phyloP scores from a whole-genome alignment of 2,113 vertebrate species.

The Scolopax mira region DNA sequence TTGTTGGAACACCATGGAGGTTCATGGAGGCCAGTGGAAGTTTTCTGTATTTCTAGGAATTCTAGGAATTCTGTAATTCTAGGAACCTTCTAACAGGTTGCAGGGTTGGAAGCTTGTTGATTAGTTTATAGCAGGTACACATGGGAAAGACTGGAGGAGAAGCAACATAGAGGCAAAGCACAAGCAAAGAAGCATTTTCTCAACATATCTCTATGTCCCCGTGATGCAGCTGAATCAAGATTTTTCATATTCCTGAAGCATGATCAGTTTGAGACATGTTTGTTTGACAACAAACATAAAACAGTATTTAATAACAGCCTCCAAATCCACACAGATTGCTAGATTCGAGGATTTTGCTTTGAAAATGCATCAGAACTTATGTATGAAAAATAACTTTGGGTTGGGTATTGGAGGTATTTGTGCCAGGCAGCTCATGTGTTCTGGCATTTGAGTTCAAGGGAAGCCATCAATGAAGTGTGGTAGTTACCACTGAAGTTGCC shows the following conservation, averaged over 20 bases:
- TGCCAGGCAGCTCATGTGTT: neutral
- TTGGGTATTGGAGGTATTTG: neutral
- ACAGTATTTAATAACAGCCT: neutral
- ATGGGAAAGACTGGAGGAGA: neutral
- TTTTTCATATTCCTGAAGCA: neutral
- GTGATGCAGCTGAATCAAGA: neutral
- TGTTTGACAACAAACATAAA: neutral
- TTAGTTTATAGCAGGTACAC: neutral
- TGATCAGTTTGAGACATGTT: neutral
- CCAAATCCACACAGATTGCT: neutral
- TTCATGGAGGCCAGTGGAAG: neutral
- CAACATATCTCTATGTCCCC: too few relatives aligned
- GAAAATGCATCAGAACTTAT: neutral
- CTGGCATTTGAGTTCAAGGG: neutral
- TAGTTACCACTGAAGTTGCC: neutral
- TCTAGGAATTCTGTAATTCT: too few relatives aligned
- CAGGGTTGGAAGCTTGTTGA: neutral
- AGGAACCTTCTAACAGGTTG: neutral
- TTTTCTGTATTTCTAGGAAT: neutral
- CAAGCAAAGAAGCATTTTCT: neutral
- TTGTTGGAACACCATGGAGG: neutral
- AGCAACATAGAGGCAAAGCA: neutral
- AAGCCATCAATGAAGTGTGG: neutral
- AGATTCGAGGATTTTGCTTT: neutral
- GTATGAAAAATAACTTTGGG: neutral